A percentile compares a stretch with the other conserved stretches of the same genome.
Conservation (phyloP, 2,888 invertebrate species). For the Caradrina kadenii region DNA sequence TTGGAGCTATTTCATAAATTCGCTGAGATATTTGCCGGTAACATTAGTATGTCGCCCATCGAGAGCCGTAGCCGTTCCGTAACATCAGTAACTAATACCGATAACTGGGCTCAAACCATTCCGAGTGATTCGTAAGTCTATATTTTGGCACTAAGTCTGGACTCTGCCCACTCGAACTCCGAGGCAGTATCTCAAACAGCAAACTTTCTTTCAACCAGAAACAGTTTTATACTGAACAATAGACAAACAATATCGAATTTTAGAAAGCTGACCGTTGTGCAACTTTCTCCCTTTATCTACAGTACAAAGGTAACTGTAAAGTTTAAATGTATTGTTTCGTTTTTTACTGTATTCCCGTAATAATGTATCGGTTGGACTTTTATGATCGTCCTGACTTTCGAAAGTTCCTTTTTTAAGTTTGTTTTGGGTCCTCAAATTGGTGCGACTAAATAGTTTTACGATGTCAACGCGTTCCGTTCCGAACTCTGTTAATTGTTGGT, state of each 20-base stretch:
- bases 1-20: not conserved
- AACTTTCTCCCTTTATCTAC: slow-evolving; percentile 88
- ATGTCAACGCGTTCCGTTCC: slow-evolving; percentile 59
- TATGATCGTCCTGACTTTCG: slow-evolving; percentile 71
- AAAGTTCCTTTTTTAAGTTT: slow-evolving; percentile 69
- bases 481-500: slow-evolving; percentile 55
- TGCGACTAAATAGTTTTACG: slow-evolving; percentile 61
- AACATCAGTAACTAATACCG: not conserved
- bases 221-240: slow-evolving; percentile 73
- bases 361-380: slow-evolving; percentile 70
- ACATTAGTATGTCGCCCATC: not conserved
- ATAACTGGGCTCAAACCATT: not conserved
- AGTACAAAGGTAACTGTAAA: slow-evolving; percentile 84
- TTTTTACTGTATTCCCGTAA: slow-evolving; percentile 77
- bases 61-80: not conserved
- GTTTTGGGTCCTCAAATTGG: slow-evolving; percentile 69
- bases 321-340: slow-evolving; percentile 77
- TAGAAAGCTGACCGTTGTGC: slow-evolving; percentile 88
- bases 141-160: slow-evolving; percentile 36
- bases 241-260: slow-evolving; percentile 82
- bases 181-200: slow-evolving; percentile 58
- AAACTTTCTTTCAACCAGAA: slow-evolving; percentile 68
- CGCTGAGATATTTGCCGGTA: not conserved
- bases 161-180: slow-evolving; percentile 22
- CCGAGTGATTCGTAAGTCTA: not conserved